Base-by-base conservation (phyloP, 1,140 invertebrate species). In the Parapsyche elsis region DNA sequence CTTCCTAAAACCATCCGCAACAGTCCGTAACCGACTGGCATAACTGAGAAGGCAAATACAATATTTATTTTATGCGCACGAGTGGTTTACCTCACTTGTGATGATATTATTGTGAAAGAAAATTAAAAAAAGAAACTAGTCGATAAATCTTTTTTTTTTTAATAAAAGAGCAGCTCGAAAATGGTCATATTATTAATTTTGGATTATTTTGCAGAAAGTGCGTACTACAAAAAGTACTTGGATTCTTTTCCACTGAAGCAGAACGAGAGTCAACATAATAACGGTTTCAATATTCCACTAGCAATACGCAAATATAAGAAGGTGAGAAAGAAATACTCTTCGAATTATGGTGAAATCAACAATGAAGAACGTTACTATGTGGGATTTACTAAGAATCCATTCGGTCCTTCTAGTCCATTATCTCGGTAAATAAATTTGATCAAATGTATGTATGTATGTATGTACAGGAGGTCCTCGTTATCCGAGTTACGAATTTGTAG, bases 351-450 rank as follows among this genome's bases (percentile, higher is more conserved):
- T 24, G 19, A 73, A 49, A 46, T 5, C 26, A 38, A 9, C n/a
- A 7, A 24, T 16, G 45, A 73, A 46, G 45, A 75, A n/a, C 53
- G n/a, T 2, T 57, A 23, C 26, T 77, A 77, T 45, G 38, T 77
- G 7, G 75, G 57, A 38, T 77, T 64, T 26, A 77, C 75, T 9
- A 77, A 44, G 23, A 67, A 77, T 77, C 75, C 75, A 2, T 77
- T 77, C 57, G 75, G 75, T 44, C 75, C 57, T 38, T 77, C 75
- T 30, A 75, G 24, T 57, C 44, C 73, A 12, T 57, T 75, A 57
- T n/a, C 24, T 9, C 53, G 71, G 71, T 73, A 46, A 30, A 26
- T 26, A 71, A 10, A 26, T 4, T n/a, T n/a, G n/a, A n/a, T n/a
- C n/a, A n/a, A n/a, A n/a, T n/a, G n/a, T n/a, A n/a, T n/a, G n/a